Conservation (phyloP, 2,888 invertebrate species). For the Myopa testacea region DNA sequence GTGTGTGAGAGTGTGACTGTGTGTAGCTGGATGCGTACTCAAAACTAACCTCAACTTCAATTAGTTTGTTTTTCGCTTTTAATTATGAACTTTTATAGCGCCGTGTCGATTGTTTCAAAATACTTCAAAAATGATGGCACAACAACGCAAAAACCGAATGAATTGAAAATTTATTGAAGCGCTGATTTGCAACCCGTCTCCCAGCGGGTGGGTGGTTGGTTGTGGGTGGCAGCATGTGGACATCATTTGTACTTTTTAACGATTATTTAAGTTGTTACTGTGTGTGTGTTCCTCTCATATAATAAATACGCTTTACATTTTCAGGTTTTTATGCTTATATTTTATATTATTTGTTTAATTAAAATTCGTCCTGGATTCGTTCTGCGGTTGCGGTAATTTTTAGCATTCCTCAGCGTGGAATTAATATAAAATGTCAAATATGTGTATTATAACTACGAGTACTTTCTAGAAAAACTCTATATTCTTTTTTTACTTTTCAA, state of each 20-base stretch:
- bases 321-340: neutral
- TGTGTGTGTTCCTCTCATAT: neutral
- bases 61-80: slow-evolving; percentile 38
- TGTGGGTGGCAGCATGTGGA: neutral
- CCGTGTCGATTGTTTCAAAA: neutral
- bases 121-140: neutral
- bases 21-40: neutral
- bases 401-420: neutral
- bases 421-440: too few relatives aligned
- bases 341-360: neutral
- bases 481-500: too few relatives aligned
- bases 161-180: slow-evolving; percentile 32
- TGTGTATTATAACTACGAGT: too few relatives aligned
- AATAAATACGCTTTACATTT: neutral
- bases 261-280: neutral
- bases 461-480: too few relatives aligned
- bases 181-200: neutral
- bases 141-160: neutral
- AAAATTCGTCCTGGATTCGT: neutral
- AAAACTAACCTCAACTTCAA: slow-evolving; percentile 34
- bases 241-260: neutral
- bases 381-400: neutral
- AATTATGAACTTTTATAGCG: slow-evolving; percentile 20
- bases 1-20: slow-evolving; percentile 9
- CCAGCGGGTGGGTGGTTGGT: neutral